Conservation (phyloP, 2,113 vertebrate species). For the Halcyon senegalensis region DNA sequence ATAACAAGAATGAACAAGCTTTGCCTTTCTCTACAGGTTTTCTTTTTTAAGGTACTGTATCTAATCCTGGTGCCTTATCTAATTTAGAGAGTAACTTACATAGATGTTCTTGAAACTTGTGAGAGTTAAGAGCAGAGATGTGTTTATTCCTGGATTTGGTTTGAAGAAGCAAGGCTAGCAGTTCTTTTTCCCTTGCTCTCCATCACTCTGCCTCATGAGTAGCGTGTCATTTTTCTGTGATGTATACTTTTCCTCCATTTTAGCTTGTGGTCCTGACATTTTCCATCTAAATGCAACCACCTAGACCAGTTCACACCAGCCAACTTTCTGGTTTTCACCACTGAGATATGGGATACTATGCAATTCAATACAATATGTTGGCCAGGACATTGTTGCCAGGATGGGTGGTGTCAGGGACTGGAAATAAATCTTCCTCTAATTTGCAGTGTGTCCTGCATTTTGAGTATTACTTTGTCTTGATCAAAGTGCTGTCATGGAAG, state of each 20-base stretch:
- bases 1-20: not conserved
- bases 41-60: not conserved
- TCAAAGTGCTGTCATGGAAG: not conserved
- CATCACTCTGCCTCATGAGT: not conserved
- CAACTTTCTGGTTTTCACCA: not conserved
- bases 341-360: not conserved
- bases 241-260: not conserved
- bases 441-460: not conserved
- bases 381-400: not conserved
- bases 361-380: not conserved
- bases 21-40: not conserved
- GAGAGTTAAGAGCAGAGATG: not conserved
- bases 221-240: not conserved
- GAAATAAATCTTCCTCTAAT: not conserved
- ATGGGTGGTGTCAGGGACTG: not conserved
- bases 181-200: not conserved
- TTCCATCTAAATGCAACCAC: not conserved
- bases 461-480: not conserved
- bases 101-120: conserved; percentile 1
- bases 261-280: not conserved
- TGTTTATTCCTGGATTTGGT: not conserved
- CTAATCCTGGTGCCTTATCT: not conserved
- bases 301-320: not conserved
- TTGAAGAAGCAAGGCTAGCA: not conserved
- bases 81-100: not conserved